These are phyloP conservation scores for Ennomos fuscantarius DNA, from an alignment of 2,888 invertebrate species.

Conservation along the genomic window DNA sequence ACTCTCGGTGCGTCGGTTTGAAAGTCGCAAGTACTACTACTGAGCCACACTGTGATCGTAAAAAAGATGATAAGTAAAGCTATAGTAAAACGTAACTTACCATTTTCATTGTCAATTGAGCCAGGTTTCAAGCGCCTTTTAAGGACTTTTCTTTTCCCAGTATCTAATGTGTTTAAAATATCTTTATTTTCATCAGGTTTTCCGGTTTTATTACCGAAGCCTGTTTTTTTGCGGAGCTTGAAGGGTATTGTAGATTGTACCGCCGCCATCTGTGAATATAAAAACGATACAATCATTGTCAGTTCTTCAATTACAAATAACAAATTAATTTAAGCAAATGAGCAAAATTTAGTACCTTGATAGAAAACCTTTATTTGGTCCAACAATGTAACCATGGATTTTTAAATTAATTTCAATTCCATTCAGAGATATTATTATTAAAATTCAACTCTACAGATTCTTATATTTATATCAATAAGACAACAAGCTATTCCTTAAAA, in stretches of 20 bases:
- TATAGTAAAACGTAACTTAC: conserved; percentile 47
- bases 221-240: conserved; percentile 74
- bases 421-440: too few species aligned
- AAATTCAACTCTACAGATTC: too few species aligned
- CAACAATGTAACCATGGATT: too few species aligned
- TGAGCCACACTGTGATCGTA: too few species aligned
- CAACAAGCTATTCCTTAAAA: conserved; percentile 10
- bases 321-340: background rate
- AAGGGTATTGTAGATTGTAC: conserved; percentile 80
- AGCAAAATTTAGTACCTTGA: conserved; percentile 4
- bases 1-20: too few species aligned
- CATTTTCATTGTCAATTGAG: conserved; percentile 45
- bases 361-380: too few species aligned
- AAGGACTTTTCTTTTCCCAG: conserved; percentile 35
- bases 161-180: conserved; percentile 48
- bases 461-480: conserved; percentile 1
- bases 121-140: conserved; percentile 49
- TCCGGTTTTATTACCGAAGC: conserved; percentile 45
- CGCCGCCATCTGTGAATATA: conserved; percentile 69
- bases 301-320: background rate
- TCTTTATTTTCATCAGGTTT: conserved; percentile 66
- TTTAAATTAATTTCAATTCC: too few species aligned
- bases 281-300: background rate
- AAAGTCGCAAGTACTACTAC: too few species aligned
- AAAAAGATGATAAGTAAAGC: too few species aligned